Conservation (phyloP, 2,888 invertebrate genomes). For the Hoplodrina blanda region DNA sequence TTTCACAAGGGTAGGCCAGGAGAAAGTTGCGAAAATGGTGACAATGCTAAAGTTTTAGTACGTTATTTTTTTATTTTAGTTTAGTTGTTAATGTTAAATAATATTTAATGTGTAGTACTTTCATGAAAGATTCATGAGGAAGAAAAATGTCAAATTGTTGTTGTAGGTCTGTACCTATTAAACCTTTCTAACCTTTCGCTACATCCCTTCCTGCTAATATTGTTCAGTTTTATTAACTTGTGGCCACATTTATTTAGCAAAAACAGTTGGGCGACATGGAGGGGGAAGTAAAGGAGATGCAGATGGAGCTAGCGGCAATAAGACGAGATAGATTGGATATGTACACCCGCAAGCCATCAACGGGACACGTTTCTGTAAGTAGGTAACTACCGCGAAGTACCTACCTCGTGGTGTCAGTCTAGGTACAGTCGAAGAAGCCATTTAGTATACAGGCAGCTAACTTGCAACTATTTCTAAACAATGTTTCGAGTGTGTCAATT, state of each 20-base stretch:
- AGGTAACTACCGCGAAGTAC: not conserved
- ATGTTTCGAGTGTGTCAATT: no score
- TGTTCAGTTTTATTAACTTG: not conserved
- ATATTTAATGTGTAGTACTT: no score
- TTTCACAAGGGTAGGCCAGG: slow-evolving; percentile 66
- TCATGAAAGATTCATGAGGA: not conserved
- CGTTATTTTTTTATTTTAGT: slow-evolving; percentile 5
- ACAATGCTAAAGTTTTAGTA: slow-evolving; percentile 62
- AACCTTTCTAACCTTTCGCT: not conserved
- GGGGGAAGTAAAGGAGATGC: slow-evolving; percentile 84
- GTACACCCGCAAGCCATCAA: slow-evolving; percentile 49
- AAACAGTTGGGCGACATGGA: slow-evolving; percentile 85
- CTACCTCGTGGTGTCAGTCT: not conserved
- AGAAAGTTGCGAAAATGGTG: slow-evolving; percentile 54
- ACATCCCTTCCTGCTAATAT: not conserved
- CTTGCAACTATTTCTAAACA: no score
- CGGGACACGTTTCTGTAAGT: slow-evolving; percentile 28
- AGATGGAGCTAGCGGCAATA: slow-evolving; percentile 83
- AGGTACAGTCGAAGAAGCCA: no score
- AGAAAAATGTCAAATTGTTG: not conserved
- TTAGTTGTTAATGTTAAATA: not conserved
- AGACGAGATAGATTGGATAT: slow-evolving; percentile 74
- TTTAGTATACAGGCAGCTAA: no score
- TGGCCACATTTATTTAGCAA: slow-evolving; percentile 71
- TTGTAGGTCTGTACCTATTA: not conserved